These are phyloP conservation scores for fruit fly (Drosophila melanogaster) DNA, from an alignment of 1,140 invertebrate genomes.

Conservation along the genomic window Release_6_plus_ISO1_MT NC_004354.4:5745001-5745500, in stretches of 20 bases:
- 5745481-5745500: not conserved
- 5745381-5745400: not conserved
- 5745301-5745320: not conserved
- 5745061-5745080: not conserved
- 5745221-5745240: not conserved
- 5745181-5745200: constrained; percentile 45
- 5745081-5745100: constrained; percentile 18
- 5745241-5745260: too few relatives aligned
- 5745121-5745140: constrained; percentile 65
- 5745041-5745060: constrained; percentile 8
- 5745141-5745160: constrained; percentile 33
- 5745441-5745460: too few relatives aligned
- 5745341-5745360: not conserved
- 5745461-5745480: not conserved
- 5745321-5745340: too few relatives aligned
- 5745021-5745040: constrained; percentile 28
- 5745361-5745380: not conserved
- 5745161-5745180: constrained; percentile 41
- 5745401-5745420: too few relatives aligned
- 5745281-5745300: too few relatives aligned
- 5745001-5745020: constrained; percentile 63
- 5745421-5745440: too few relatives aligned
- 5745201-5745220: not conserved
- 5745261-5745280: too few relatives aligned
- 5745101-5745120: constrained; percentile 39